Evolutionary conservation across 2,113 vertebrate species (phyloP).

Genomic region (Pantherophis guttatus): DNA sequence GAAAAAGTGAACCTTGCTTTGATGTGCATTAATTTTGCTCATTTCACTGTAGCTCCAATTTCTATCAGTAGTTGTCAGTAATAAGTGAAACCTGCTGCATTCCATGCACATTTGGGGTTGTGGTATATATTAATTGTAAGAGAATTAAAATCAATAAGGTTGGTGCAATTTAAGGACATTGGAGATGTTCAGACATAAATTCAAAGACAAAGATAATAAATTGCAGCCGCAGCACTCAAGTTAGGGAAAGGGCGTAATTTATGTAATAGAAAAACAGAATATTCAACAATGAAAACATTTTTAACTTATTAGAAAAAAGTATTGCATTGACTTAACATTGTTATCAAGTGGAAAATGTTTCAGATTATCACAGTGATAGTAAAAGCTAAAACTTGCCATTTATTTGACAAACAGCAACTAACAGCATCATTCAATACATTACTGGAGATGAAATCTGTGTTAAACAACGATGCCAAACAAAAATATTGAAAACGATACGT

Average conservation of each 20-base stretch:
- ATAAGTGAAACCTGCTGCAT: background rate
- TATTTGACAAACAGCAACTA: conserved; percentile 41
- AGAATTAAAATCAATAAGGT: background rate
- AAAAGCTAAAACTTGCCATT: conserved; percentile 20
- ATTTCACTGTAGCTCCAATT: background rate
- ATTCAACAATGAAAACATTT: background rate
- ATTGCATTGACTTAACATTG: background rate
- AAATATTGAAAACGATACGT: conserved; percentile 12
- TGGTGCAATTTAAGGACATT: background rate
- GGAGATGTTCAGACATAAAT: conserved; percentile 6
- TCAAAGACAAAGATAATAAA: background rate
- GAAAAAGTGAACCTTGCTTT: background rate
- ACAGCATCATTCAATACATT: background rate
- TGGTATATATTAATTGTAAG: background rate
- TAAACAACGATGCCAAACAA: conserved; percentile 25
- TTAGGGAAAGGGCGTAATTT: background rate
- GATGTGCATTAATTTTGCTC: background rate
- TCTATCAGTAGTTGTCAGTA: background rate
- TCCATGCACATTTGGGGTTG: background rate
- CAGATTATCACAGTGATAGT: background rate
- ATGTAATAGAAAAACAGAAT: background rate
- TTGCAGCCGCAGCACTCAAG: background rate
- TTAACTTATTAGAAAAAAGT: background rate
- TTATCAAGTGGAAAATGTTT: conserved; percentile 14
- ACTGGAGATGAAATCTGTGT: conserved; percentile 23